Evolutionary conservation across 64 coral and sea anemone genomes (phyloP), one percentile per base, ranked within the genome.

Genomic region (Platygyra sinensis): DNA sequence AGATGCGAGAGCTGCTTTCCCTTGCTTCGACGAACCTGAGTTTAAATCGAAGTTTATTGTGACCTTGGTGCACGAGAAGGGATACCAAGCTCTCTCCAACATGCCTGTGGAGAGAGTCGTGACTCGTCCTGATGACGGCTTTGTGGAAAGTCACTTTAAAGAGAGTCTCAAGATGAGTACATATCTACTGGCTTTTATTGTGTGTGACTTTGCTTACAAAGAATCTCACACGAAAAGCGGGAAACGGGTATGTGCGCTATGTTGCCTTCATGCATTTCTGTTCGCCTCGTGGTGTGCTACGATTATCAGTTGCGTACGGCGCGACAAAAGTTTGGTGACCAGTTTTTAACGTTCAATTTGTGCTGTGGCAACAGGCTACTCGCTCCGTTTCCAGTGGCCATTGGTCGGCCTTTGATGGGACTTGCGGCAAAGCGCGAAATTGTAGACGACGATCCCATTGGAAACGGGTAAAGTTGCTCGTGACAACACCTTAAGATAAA

Each of bases 1-100:
- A 2, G 94, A 98, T 17, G 96, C 96, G 0, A 74, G 96, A 55
- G 83, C 76, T 1, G 96, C 96, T 1, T 98, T 98, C 36, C 96
- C 96, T 2, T 98, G 96, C 78, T 98, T 98, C 77, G 96, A 98
- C 83, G 96, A 98, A 36, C 96, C 96, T 1, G 96, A 98, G 46
- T 98, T 93, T 54, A 98, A 98, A 92, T 88, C 96, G 2, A 65
- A 77, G 12, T 98, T 98, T 80, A 31, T 80, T 15, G 87, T 98
- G 10, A 98, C 87, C 38, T 74, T 98, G 49, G 80, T 90, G 27
- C 90, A 95, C 88, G 27, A 90, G 62, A 87, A 92, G 69, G 73
- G 52, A 20, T 64, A 76, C 75, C 72, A 80, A 33, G 94, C 96
- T 16, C 78, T 98, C 39, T 98, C 96, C 49, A 98, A 98, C 91